Percentiles rank a stretch among this genome's conserved stretches.
Evolutionary conservation across 1,140 invertebrate genomes (phyloP).

Genomic region (Eueides isabella): DNA sequence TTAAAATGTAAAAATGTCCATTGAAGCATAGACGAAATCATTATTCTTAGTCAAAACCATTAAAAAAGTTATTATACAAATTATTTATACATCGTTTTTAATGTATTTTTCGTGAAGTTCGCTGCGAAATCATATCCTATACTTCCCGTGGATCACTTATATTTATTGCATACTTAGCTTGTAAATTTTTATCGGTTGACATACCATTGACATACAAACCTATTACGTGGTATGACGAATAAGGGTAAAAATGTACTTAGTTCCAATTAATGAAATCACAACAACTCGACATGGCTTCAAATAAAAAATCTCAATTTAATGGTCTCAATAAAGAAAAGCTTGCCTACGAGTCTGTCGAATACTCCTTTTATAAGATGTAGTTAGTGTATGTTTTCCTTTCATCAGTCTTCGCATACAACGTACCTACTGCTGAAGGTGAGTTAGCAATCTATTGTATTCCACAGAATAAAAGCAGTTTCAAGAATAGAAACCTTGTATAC

Average conservation of each 20-base stretch:
- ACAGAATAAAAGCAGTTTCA: slow-evolving; percentile 7
- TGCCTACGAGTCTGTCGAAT: not conserved
- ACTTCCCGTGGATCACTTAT: too few species aligned
- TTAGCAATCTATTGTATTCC: slow-evolving; percentile 19
- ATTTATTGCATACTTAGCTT: too few species aligned
- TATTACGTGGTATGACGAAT: not conserved
- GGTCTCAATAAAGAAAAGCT: not conserved
- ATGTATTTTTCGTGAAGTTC: too few species aligned
- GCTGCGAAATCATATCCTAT: too few species aligned
- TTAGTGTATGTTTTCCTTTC: slow-evolving; percentile 13
- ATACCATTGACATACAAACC: too few species aligned
- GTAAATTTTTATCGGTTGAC: too few species aligned
- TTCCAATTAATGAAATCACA: not conserved
- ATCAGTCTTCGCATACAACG: slow-evolving; percentile 3
- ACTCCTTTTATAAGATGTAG: slow-evolving; percentile 4
- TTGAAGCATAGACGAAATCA: too few species aligned
- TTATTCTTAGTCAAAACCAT: too few species aligned
- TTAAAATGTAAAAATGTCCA: too few species aligned
- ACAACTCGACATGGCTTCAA: not conserved
- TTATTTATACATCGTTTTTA: too few species aligned
- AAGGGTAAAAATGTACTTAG: not conserved
- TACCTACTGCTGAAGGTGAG: slow-evolving; percentile 6
- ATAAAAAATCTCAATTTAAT: not conserved
- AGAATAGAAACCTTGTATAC: slow-evolving; percentile 8
- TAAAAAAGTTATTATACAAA: too few species aligned